These are phyloP conservation scores for Macaria liturata DNA, from an alignment of 2,888 invertebrate genomes.

Conservation along the genomic window DNA sequence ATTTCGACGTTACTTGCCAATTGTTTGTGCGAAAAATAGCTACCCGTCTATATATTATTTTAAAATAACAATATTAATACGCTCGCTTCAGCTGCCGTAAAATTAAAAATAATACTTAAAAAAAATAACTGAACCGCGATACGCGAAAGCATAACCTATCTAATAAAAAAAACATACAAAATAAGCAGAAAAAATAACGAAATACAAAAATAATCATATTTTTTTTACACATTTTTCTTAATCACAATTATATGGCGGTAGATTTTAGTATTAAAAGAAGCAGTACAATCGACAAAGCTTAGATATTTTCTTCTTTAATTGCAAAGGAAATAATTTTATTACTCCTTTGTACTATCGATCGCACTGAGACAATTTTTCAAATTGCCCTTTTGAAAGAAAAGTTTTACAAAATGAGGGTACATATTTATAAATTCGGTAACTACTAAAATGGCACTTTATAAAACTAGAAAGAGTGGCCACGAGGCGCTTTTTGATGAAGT, in stretches of 20 bases:
- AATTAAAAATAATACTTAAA: conserved; percentile 38
- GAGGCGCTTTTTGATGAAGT: conserved; percentile 21
- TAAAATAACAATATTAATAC: too few relatives aligned
- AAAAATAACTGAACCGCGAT: conserved; percentile 31
- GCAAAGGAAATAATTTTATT: conserved; percentile 32
- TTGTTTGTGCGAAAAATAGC: conserved; percentile 4
- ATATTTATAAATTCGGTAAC: conserved; percentile 44
- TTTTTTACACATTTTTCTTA: conserved; percentile 43
- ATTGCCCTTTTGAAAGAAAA: conserved; percentile 20
- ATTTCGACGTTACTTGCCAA: background rate
- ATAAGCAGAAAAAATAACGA: conserved; percentile 66
- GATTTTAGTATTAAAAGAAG: conserved; percentile 14
- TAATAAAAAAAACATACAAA: conserved; percentile 58
- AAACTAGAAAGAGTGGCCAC: conserved; percentile 43
- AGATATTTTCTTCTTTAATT: conserved; percentile 19
- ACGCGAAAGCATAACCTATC: conserved; percentile 43
- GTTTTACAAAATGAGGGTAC: conserved; percentile 13
- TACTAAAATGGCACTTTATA: conserved; percentile 51
- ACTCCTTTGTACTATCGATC: conserved; percentile 20
- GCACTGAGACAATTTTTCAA: conserved; percentile 30
- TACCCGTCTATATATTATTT: conserved; percentile 14
- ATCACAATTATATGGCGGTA: conserved; percentile 55
- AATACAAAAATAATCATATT: conserved; percentile 65
- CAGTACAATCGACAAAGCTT: conserved; percentile 24
- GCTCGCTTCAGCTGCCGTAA: conserved; percentile 33